Evolutionary conservation across 2,113 vertebrate species (phyloP), one percentile per base, ranked within the genome.

Genomic region (Hyaena hyaena): DNA sequence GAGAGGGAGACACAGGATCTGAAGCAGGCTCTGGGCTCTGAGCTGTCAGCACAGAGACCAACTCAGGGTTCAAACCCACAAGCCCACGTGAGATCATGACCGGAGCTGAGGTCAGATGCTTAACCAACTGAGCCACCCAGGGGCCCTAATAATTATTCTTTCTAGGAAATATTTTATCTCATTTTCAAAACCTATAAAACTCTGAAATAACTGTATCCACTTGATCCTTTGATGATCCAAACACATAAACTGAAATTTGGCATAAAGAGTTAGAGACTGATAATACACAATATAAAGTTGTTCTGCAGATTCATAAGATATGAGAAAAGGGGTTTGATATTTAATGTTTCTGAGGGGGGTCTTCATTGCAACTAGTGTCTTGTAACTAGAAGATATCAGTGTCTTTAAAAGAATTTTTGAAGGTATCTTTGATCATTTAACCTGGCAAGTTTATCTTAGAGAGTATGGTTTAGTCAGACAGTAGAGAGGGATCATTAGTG

Each of bases 361-460:
- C 26, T 87, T 86, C 55, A 85, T 95, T 96, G 91, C 92, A 77
- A 88, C 43, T 88, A 82, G 11, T 45, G 21, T 95, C 8, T 65
- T 77, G 1, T 81, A 80, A 33, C 43, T 90, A 95, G 35, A 92
- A 95, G 61, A 2, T 74, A 66, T 92, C 26, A 45, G 4, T 14
- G 24, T 33, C 66, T 92, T 97, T 90, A 61, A 74, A 89, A 74
- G 50, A 95, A 50, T 50, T 45, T 61, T 7, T 55, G 15, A 76
- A 76, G 31, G 1, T 81, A 55, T 11, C 5, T 90, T 94, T 88
- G 80, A 95, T 87, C 43, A 92, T 74, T 90, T 77, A 90, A 80
- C 31, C 65, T 90, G 55, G 16, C 53, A 88, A 28, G 7, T 88
- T 94, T 96, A 50, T 77, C 69, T 95, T 80, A 92, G 24, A 81